Base-by-base conservation (phyloP, 2,113 vertebrate genomes). In the Ammodramus savannarum region DNA sequence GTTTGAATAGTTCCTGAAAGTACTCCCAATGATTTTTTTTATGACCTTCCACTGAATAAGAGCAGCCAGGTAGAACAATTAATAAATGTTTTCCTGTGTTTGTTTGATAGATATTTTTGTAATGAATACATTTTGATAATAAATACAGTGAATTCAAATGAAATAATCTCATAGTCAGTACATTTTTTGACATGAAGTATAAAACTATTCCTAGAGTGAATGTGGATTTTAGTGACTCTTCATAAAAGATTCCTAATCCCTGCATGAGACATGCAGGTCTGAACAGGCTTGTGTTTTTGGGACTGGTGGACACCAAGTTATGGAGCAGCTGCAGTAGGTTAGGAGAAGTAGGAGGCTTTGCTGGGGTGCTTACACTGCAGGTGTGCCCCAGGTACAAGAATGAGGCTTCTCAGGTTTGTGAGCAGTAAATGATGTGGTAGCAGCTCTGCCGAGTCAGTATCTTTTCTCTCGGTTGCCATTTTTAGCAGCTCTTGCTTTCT, bases 291-390 rank as follows among this genome's bases (percentile, higher is more conserved):
- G n/a, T 38, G 15, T n/a, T 89, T 74, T 65, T 7, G 22, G 81
- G 65, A 61, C 39, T 44, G 48, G 21, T 27, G 31, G 44, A 20
- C 8, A 6, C 48, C 11, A 7, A 1, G 0, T n/a, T 62, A 8
- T 1, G 1, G 10, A 78, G 81, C 52, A 44, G 29, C 58, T 79
- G 11, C 36, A 13, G 9, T 11, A 41, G n/a, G 25, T 34, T 38
- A 93, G 69, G 57, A 36, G 38, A 41, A 58, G 43, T 5, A 27
- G 16, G 31, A 55, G 41, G 59, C 25, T 71, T 77, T 51, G 29
- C 31, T 46, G 41, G 15, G 41, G 19, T 0, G 0, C 25, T 34
- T 1, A 1, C 11, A 10, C 22, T 52, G 55, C 59, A 51, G 54
- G 22, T 3, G 0, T 22, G 29, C 20, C 1, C 0, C 6, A 16